Conservation (phyloP, 1,140 invertebrate genomes). For the Ctenoplectra terminalis region DNA sequence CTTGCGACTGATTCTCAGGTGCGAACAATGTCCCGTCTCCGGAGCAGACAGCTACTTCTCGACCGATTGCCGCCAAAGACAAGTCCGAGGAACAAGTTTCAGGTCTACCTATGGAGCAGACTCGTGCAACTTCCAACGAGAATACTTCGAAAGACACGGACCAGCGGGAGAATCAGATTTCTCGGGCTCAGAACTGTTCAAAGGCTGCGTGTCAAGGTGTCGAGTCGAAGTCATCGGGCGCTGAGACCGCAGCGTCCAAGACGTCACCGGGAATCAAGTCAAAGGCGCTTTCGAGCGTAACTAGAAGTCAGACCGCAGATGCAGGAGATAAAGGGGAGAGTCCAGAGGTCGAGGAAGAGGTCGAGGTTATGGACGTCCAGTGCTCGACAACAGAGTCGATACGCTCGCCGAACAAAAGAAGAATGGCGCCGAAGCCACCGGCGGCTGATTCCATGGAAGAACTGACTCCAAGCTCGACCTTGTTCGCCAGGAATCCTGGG, state of each 20-base stretch:
- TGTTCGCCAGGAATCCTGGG: conserved; percentile 85
- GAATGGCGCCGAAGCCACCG: conserved; percentile 87
- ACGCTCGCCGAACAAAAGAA: conserved; percentile 82
- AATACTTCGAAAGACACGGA: neutral
- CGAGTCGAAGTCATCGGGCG: neutral
- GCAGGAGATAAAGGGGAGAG: neutral
- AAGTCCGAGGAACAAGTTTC: conserved; percentile 2
- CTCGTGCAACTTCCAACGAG: neutral
- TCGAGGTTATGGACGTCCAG: neutral
- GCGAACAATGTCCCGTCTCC: neutral
- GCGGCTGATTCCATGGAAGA: conserved; percentile 82
- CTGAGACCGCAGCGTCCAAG: neutral
- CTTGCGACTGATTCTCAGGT: conserved; percentile 27
- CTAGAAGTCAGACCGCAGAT: neutral
- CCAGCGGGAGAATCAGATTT: neutral
- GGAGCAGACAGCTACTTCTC: neutral
- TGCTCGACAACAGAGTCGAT: conserved; percentile 72
- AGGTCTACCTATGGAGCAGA: neutral
- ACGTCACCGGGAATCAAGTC: neutral
- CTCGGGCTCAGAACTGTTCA: neutral
- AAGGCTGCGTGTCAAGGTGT: neutral
- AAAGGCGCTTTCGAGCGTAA: neutral
- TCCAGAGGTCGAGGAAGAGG: neutral
- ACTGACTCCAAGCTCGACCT: conserved; percentile 54
- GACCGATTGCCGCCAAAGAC: neutral